A percentile compares a stretch with the other conserved stretches of the same genome.
Conservation (phyloP, 2,888 invertebrate species). For the Lepidocyrtoides sp. region DNA sequence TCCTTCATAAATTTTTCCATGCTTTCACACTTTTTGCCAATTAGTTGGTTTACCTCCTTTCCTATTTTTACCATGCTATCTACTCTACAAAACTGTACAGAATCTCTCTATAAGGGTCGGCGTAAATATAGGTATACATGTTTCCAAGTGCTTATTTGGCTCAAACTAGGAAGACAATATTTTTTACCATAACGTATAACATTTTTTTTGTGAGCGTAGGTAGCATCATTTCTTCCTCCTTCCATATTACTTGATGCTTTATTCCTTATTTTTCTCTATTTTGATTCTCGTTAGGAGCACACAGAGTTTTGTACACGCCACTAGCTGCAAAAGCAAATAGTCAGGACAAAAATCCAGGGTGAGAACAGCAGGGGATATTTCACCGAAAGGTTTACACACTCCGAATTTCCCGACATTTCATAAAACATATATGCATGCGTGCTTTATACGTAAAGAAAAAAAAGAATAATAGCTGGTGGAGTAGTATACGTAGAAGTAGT, state of each 20-base stretch:
- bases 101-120: not conserved
- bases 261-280: conserved; percentile 30
- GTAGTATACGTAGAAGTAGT: not conserved
- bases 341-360: conserved; percentile 50
- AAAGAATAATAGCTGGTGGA: conserved; percentile 32
- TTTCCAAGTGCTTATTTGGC: conserved; percentile 32
- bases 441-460: not conserved
- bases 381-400: conserved; percentile 66
- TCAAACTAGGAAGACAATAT: conserved; percentile 9
- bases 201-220: not conserved
- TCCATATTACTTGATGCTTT: conserved; percentile 19
- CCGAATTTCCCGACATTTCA: conserved; percentile 59
- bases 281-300: conserved; percentile 53
- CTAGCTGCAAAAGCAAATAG: not conserved
- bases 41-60: conserved; percentile 37
- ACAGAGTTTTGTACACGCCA: no score
- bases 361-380: conserved; percentile 64
- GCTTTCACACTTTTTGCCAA: conserved; percentile 67
- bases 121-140: conserved; percentile 22
- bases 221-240: conserved; percentile 32
- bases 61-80: not conserved
- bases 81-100: not conserved
- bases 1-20: conserved; percentile 60
- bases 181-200: not conserved
- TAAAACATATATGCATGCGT: conserved; percentile 35